Percentiles rank a stretch among this genome's conserved stretches.
phyloP scores from a whole-genome alignment of 2,797 vertebrate genomes.

The Macropodus opercularis region DNA sequence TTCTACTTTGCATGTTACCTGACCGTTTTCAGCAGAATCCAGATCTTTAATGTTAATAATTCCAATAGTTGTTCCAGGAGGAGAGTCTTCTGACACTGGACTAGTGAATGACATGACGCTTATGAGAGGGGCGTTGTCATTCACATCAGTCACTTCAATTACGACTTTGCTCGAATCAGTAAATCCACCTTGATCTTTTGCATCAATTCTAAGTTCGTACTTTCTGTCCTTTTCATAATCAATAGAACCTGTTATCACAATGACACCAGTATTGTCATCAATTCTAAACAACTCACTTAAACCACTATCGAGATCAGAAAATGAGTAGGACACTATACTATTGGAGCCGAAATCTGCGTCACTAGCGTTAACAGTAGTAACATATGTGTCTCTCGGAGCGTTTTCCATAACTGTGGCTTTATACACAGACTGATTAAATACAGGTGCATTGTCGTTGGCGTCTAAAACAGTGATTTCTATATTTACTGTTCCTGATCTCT shows the following conservation, averaged over 20 bases:
- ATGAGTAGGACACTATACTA: constrained; percentile 30
- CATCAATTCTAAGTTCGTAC: constrained; percentile 54
- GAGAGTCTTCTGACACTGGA: constrained; percentile 60
- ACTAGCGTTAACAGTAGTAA: constrained; percentile 60
- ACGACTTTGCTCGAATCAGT: constrained; percentile 56
- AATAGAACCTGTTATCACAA: constrained; percentile 33
- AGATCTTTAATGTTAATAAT: constrained; percentile 66
- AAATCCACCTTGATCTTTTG: constrained; percentile 63
- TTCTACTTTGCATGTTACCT: constrained; percentile 54
- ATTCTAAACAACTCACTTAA: neutral
- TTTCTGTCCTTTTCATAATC: constrained; percentile 65
- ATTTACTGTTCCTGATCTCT: constrained; percentile 74
- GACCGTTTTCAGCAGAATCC: constrained; percentile 61
- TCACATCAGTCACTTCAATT: constrained; percentile 61
- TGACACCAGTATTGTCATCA: neutral
- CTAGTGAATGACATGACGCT: constrained; percentile 66
- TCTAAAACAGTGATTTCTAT: constrained; percentile 76
- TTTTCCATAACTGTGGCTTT: constrained; percentile 57
- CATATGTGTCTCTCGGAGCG: constrained; percentile 13
- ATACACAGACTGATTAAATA: constrained; percentile 68
- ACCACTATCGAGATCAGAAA: constrained; percentile 33
- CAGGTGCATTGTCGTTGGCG: constrained; percentile 75
- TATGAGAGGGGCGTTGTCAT: constrained; percentile 60
- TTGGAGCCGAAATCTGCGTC: constrained; percentile 60
- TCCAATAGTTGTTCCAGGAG: constrained; percentile 63